Conservation (phyloP, 2,113 vertebrate species). For the Rutilus rutilus region DNA sequence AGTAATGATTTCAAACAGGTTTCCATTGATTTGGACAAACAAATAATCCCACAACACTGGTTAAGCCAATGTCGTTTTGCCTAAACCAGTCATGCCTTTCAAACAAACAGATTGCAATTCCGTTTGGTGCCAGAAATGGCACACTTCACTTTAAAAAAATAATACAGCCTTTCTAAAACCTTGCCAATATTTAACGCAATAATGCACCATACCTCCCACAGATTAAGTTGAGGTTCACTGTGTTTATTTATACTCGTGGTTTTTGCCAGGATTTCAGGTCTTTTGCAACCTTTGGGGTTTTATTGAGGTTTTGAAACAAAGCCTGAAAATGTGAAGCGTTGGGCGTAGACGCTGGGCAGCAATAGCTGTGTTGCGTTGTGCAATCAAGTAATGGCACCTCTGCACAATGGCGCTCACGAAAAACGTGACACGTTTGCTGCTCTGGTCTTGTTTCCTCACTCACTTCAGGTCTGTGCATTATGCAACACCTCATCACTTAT, state of each 20-base stretch:
- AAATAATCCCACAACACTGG: neutral
- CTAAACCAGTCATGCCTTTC: neutral
- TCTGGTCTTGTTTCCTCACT: neutral
- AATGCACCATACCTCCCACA: neutral
- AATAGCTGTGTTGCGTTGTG: slow-evolving; percentile 9
- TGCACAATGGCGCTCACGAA: slow-evolving; percentile 1
- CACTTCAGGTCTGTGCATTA: neutral
- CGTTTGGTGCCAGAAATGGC: neutral
- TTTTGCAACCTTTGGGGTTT: slow-evolving; percentile 32
- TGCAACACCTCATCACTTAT: neutral
- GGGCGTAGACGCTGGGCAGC: slow-evolving; percentile 18
- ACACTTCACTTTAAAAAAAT: slow-evolving; percentile 15
- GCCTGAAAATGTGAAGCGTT: neutral
- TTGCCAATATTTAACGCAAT: neutral
- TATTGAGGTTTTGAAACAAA: slow-evolving; percentile 37
- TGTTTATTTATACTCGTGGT: slow-evolving; percentile 8
- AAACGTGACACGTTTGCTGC: neutral
- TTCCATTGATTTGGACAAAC: neutral
- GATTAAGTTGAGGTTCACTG: neutral
- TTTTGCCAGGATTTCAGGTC: neutral
- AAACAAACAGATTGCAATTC: neutral
- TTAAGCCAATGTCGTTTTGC: neutral
- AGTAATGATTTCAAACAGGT: neutral
- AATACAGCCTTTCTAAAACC: neutral
- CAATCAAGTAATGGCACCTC: slow-evolving; percentile 15